A percentile compares a stretch with the other conserved stretches of the same genome.
These are phyloP conservation scores for Halictus rubicundus DNA, from an alignment of 1,140 invertebrate species.

Conservation along the genomic window DNA sequence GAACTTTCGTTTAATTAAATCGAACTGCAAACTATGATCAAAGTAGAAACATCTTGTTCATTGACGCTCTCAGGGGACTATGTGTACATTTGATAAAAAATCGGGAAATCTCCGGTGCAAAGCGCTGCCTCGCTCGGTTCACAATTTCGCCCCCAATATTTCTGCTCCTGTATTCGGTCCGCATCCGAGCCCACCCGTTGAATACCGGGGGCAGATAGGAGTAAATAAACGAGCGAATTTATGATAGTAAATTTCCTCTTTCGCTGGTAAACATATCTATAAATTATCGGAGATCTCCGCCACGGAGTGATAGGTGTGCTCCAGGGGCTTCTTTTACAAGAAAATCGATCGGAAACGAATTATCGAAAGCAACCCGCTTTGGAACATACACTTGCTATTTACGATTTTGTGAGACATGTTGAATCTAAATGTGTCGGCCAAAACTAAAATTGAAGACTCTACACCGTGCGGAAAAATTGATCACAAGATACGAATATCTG, in stretches of 20 bases:
- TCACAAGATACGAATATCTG: no score
- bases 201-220: conserved; percentile 37
- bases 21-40: no score
- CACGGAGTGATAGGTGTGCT: neutral
- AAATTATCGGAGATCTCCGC: conserved; percentile 31
- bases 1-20: no score
- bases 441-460: no score
- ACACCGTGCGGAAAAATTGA: no score
- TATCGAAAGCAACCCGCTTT: neutral
- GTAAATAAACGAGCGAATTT: conserved; percentile 61
- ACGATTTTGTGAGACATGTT: no score
- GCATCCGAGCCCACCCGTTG: conserved; percentile 4
- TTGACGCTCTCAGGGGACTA: neutral
- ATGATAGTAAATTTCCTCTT: conserved; percentile 45
- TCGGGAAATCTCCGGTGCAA: neutral
- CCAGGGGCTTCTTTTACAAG: conserved; percentile 11
- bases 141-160: conserved; percentile 25
- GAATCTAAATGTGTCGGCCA: no score
- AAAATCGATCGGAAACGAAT: conserved; percentile 7
- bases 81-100: neutral
- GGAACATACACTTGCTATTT: no score
- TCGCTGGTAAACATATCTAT: conserved; percentile 51
- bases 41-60: neutral
- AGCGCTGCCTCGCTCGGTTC: neutral
- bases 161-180: conserved; percentile 28